These are phyloP conservation scores for Neodiprion pinetum DNA, from an alignment of 1,140 invertebrate species.

Conservation along the genomic window DNA sequence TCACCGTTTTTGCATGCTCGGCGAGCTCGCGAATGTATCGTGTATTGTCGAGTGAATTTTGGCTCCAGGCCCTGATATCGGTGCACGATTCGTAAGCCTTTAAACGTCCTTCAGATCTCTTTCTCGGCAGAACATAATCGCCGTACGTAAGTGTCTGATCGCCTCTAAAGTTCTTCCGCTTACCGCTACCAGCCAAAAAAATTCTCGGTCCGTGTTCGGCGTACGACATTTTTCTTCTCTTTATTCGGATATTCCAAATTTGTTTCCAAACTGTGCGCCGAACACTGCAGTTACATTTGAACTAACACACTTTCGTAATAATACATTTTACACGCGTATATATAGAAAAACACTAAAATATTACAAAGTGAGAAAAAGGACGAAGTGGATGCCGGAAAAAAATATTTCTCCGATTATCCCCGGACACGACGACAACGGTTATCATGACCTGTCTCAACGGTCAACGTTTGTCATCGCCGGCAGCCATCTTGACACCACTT, in stretches of 20 bases:
- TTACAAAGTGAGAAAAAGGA: too few species aligned
- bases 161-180: neutral
- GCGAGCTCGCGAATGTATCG: constrained; percentile 50
- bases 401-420: too few species aligned
- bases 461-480: too few species aligned
- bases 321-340: too few species aligned
- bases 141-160: constrained; percentile 31
- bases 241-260: neutral
- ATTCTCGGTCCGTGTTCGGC: constrained; percentile 46
- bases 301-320: too few species aligned
- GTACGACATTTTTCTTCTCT: constrained; percentile 41
- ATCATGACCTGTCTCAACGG: too few species aligned
- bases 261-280: too few species aligned
- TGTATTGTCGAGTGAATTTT: constrained; percentile 42
- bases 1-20: constrained; percentile 33
- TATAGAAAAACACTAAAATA: too few species aligned
- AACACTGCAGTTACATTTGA: too few species aligned
- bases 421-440: too few species aligned
- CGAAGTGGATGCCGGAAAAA: too few species aligned
- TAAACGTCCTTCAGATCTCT: constrained; percentile 46
- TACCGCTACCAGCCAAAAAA: constrained; percentile 36
- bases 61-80: constrained; percentile 52
- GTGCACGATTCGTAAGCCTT: constrained; percentile 48
- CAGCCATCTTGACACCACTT: too few species aligned
- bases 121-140: constrained; percentile 38